Base-by-base conservation (phyloP, 2,888 invertebrate genomes). In the Campaea margaritaria region DNA sequence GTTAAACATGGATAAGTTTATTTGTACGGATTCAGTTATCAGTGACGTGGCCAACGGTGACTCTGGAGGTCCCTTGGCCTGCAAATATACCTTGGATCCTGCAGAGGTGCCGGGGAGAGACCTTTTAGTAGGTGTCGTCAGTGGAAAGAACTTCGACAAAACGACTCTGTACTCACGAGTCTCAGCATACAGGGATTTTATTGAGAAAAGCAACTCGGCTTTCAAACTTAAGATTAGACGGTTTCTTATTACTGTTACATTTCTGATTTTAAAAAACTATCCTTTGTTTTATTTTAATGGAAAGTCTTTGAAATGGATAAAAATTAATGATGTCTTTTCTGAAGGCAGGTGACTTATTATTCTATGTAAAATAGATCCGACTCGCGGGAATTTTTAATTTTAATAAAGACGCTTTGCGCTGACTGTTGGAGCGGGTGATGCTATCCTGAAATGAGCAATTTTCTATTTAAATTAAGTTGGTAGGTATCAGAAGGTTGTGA, bases 21-120 rank as follows among this genome's bases (percentile, higher is more conserved):
- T 86, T 14, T 86, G 87, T 64, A 73, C 85, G 0, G 73, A 76
- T 55, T 79, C 82, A 0, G 61, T 65, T 0, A 12, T 79, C 0
- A 62, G 75, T 0, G 86, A 85, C 45, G 82, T 84, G 0, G 71
- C 80, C 0, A 68, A 64, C 4, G 89, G 89, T 0, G 90, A 89
- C 58, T 89, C 89, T 0, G 90, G 89, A 0, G 86, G 89, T 0
- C 90, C 89, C 0, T 58, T 90, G 27, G 70, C 75, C 0, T 89
- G 90, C 53, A 69, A 60, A 2, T 70, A 57, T 1, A 82, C 82
- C 0, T 36, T 46, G 0, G 83, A 85, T 28, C 72, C 79, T 0
- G 67, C 41, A 0, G 82, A 83, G 44, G 38, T 39, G 8, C 42
- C 62, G 0, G 64, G 69, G 0, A 68, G 62, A 9, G 79, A 80